Evolutionary conservation across 2,888 invertebrate genomes (phyloP).

Genomic region (Steinernema hermaphroditum): DNA sequence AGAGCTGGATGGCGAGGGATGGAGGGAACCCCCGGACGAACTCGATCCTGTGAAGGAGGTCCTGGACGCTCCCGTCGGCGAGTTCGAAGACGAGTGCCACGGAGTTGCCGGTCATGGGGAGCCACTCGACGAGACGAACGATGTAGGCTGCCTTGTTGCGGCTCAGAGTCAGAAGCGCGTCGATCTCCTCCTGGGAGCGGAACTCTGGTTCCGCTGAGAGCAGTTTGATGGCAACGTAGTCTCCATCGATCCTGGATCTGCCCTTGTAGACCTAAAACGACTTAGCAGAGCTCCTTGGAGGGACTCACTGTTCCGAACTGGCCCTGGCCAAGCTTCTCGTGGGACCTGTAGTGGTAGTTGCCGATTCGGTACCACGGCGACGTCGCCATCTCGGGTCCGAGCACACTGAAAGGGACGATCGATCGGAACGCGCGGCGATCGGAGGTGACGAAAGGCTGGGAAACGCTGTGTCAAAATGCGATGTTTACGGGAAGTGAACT

Average conservation of each 20-base stretch:
- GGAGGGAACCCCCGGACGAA: slow-evolving; percentile 12
- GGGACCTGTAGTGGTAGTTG: neutral
- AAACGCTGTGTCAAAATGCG: neutral
- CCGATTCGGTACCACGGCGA: neutral
- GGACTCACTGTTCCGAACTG: neutral
- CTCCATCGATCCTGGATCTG: neutral
- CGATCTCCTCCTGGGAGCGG: slow-evolving; percentile 4
- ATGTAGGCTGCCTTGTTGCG: neutral
- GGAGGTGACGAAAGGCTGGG: neutral
- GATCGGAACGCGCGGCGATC: slow-evolving; percentile 4
- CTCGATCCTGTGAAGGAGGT: neutral
- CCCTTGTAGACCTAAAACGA: slow-evolving; percentile 16
- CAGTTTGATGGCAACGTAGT: slow-evolving; percentile 4
- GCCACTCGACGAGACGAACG: neutral
- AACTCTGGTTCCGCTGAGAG: slow-evolving; percentile 1
- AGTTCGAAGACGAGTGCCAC: slow-evolving; percentile 19
- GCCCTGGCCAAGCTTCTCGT: neutral
- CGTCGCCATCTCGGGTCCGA: neutral
- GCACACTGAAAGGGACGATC: neutral
- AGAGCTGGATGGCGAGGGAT: neutral
- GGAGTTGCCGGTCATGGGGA: neutral
- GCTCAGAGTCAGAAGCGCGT: neutral
- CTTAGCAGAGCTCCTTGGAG: no score
- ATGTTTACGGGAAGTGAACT: no score
- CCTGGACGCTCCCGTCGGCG: slow-evolving; percentile 19